Base-by-base conservation (phyloP, 2,888 invertebrate species). In the Chloroclystis v-ata region DNA sequence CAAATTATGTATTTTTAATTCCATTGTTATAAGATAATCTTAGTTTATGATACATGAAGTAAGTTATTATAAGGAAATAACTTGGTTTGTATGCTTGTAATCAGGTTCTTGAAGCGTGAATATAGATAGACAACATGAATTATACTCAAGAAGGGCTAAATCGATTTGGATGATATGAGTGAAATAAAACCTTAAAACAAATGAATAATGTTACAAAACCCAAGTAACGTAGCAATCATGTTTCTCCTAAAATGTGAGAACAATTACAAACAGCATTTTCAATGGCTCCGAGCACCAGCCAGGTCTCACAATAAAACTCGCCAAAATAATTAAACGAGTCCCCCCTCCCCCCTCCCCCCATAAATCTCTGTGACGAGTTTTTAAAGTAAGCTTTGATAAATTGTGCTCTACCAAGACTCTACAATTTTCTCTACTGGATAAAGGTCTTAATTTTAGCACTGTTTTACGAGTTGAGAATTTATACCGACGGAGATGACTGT, bases 331-430 rank as follows among this genome's bases (percentile, higher is more conserved):
- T 64, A 65, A 59, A 56, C 35, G 58, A 59, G 60, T 60, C 60
- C 54, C 45, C 43, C 39, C 45, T 47, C 43, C 38, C n/a, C n/a
- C n/a, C n/a, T n/a, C 25, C 49, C 29, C 38, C 45, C 57, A 65
- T 72, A 71, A 74, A 75, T 74, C 68, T 67, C 46, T 35, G 60
- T 57, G 72, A 68, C 67, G 71, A 72, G 67, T 69, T 69, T 63
- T 68, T 60, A 66, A 63, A 68, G 63, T 59, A 63, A 60, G 59
- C 52, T 58, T 61, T 67, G 69, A 73, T 67, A 64, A 67, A 73
- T 61, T 61, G 35, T 35, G 60, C 57, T 49, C 51, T 43, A 42
- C 35, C 14, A 28, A 37, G 20, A 28, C 47, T 14, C 40, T 28
- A 26, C 32, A 14, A 45, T 38, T 37, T 46, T 52, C 49, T 51